Evolutionary conservation across 2,888 invertebrate species (phyloP).

Genomic region (Drosophila neotestacea): DNA sequence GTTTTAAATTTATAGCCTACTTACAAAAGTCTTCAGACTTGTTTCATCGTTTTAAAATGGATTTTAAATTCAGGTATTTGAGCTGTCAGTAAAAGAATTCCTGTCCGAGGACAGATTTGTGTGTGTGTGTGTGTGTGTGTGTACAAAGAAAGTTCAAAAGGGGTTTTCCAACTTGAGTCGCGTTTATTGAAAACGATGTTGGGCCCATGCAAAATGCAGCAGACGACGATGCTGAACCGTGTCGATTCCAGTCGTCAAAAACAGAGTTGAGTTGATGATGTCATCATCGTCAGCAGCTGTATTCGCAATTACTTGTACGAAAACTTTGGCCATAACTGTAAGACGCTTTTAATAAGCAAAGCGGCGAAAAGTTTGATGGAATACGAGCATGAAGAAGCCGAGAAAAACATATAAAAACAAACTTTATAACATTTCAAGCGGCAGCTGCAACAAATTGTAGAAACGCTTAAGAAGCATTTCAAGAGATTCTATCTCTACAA

Average conservation of each 20-base stretch:
- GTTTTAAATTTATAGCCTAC: slow-evolving; percentile 46
- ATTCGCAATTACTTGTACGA: slow-evolving; percentile 39
- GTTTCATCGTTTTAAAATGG: slow-evolving; percentile 26
- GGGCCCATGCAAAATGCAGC: slow-evolving; percentile 15
- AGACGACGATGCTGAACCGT: neutral
- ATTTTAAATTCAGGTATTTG: slow-evolving; percentile 22
- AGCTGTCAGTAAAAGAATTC: slow-evolving; percentile 29
- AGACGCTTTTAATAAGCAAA: slow-evolving; percentile 57
- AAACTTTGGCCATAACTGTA: slow-evolving; percentile 69
- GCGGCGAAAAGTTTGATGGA: slow-evolving; percentile 45
- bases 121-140: neutral
- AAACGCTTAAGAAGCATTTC: neutral
- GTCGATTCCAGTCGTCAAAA: neutral
- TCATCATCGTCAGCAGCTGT: slow-evolving; percentile 70
- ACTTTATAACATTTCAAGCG: slow-evolving; percentile 2
- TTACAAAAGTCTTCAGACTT: slow-evolving; percentile 15
- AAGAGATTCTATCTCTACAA: slow-evolving; percentile 19
- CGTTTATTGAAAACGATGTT: slow-evolving; percentile 15
- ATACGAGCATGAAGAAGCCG: slow-evolving; percentile 20
- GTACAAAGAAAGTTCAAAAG: neutral
- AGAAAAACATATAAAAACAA: neutral
- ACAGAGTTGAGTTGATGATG: slow-evolving; percentile 38
- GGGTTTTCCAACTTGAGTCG: slow-evolving; percentile 8
- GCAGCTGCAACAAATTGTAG: slow-evolving; percentile 45
- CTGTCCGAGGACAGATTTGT: slow-evolving; percentile 18